A percentile compares a stretch with the other conserved stretches of the same genome.
These are phyloP conservation scores for Falco columbarius DNA, from an alignment of 2,797 vertebrate genomes.

Conservation along the genomic window DNA sequence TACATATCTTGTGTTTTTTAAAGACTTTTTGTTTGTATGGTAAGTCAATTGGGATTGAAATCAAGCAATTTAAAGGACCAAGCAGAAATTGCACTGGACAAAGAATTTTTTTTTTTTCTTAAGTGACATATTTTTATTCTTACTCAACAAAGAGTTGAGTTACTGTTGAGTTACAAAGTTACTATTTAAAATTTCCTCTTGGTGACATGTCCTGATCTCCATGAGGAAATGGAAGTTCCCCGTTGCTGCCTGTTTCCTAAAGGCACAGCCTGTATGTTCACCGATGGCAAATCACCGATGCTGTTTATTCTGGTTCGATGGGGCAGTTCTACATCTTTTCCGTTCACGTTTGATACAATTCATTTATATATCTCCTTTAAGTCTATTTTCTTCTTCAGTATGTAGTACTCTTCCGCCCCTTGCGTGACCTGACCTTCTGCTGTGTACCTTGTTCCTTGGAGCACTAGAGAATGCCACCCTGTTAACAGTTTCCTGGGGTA, in stretches of 20 bases:
- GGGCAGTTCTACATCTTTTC: background rate
- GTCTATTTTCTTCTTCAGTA: background rate
- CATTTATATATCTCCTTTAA: background rate
- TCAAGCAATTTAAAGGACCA: background rate
- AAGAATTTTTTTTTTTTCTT: background rate
- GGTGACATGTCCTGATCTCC: background rate
- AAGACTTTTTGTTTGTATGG: background rate
- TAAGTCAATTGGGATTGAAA: background rate
- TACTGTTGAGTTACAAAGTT: background rate
- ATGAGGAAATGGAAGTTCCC: background rate
- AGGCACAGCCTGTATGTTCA: background rate
- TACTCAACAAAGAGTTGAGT: background rate
- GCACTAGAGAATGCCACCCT: background rate
- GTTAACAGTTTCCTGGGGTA: background rate
- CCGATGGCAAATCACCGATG: background rate
- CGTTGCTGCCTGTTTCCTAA: background rate
- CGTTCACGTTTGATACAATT: background rate
- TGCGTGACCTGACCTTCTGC: background rate
- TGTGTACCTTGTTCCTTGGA: background rate
- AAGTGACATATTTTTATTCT: background rate
- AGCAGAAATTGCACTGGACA: background rate
- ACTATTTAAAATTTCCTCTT: background rate
- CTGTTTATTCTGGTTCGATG: background rate
- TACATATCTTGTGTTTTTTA: background rate
- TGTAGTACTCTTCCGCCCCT: background rate